Evolutionary conservation across 2,888 invertebrate species (phyloP), one percentile per base, ranked within the genome.

Genomic region (Phorcus lineatus): DNA sequence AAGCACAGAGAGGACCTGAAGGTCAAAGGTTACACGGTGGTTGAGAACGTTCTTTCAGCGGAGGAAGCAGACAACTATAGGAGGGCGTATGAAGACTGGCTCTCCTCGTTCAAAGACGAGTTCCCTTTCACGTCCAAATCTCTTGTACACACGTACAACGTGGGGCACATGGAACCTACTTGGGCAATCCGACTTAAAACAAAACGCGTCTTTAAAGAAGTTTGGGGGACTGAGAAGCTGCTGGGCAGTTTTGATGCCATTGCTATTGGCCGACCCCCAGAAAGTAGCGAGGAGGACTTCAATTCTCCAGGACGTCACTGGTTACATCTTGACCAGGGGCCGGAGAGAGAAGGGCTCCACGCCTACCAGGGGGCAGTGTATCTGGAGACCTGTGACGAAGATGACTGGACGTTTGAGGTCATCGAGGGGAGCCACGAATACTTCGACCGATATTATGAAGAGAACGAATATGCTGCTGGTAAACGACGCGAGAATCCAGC

Each of bases 221-320:
- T 74, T 6, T 91, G 91, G 91, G 83, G 85, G 4, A 91, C 91
- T 6, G 88, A 88, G 0, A 89, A 91, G 81, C 85, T 91, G 1
- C 80, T 90, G 47, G 85, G 87, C 9, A 91, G 91, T 79, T 62
- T 88, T 66, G 91, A 91, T 74, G 90, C 90, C 36, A 85, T 91
- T 13, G 89, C 91, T 9, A 88, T 91, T 55, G 91, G 90, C 0
- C 85, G 89, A 1, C 91, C 91, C 1, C 90, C 91, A 0, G 91
- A 91, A 81, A 79, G 84, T 3, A 87, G 90, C 0, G 80, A 86
- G 28, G 89, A 88, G 54, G 66, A 66, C 1, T 89, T 88, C 67
- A 55, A 77, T 67, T 17, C 22, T 19, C 81, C 78, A 0, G 86
- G 86, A 9, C 66, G 84, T 6, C 85, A 84, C 66, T 90, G 88